Evolutionary conservation across 1,140 invertebrate species (phyloP), one percentile per base, ranked within the genome.

Genomic region (Conus ventricosus): DNA sequence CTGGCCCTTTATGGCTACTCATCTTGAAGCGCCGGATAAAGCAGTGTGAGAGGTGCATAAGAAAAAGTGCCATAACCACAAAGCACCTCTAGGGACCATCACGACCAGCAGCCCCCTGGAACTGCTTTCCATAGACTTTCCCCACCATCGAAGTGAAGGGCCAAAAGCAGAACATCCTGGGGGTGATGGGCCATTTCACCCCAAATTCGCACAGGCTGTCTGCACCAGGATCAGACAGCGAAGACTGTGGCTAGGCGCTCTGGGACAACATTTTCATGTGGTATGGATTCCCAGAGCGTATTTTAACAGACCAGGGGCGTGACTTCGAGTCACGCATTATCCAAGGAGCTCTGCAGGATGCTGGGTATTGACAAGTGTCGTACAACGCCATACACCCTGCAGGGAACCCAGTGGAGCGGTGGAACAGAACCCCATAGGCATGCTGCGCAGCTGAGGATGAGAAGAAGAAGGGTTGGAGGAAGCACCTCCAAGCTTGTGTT

Each of bases 381-480:
- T 6, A 91, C 91, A 8, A 90, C 87, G 5, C 87, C 91, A 5
- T 91, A 89, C 86, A 91, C 75, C 84, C 87, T 5, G 20, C 27
- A n/a, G 87, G 76, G 0, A 91, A 90, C 55, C 81, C 63, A 17
- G 63, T 81, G 17, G 90, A 91, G 53, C 51, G 89, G 20, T 90
- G 88, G 63, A 91, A 91, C 81, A 51, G 89, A 11, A 89, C 71
- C 17, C 83, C 2, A 20, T 88, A 3, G 27, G 83, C n/a, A 91
- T 91, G 90, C 85, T 91, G n/a, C 88, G 89, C 39, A 91, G 90
- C 27, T 80, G 85, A 84, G 5, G 63, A 88, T 57, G 57, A 88
- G 20, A 15, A 90, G 63, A 92, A 92, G 87, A 0, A 20, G 2
- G 78, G 91, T 63, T 90, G 90, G 91, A 90, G 88, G 76, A 51